Base-by-base conservation (phyloP, 2,888 invertebrate species). In the Ferdinandea cuprea region DNA sequence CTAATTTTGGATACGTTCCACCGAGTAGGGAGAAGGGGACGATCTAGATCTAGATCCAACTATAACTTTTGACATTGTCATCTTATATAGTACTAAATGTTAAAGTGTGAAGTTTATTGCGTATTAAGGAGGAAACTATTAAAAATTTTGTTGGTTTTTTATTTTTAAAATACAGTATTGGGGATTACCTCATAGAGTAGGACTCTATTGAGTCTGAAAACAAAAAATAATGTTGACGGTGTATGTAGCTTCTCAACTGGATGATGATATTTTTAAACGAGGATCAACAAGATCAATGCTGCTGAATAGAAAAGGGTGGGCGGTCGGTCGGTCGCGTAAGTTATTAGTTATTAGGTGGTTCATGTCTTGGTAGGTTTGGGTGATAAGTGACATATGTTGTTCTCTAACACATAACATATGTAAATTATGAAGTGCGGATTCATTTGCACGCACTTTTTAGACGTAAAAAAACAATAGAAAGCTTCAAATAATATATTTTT, bases 11-110 rank as follows among this genome's bases (percentile, higher is more conserved):
- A 9, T 9, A 19, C 19, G 19, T 37, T 28, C n/a, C 25, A 40
- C 30, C 11, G 11, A 40, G 50, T 19, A 46, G 30, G 17, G 7
- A 9, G 11, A 19, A 21, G 15, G 48, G 59, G 58, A 48, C 15
- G 7, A 17, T 40, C 15, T 9, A 8, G 35, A 35, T 15, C 13
- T 59, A 3, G 42, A n/a, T 42, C 37, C 40, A 17, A 44, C 72
- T 63, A n/a, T n/a, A n/a, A n/a, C n/a, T 61, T 37, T 63, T 13
- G 61, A 44, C 44, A 25, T 35, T 72, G 71, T 73, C 74, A 66
- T 56, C 30, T 65, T 46, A 74, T 65, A 48, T 30, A 37, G 73
- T 56, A 37, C 54, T 65, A 65, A 74, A 74, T 66, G 42, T 74
- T 48, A 42, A 42, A 58, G 40, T 58, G 56, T 74, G 56, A 66